These are phyloP conservation scores for Hesperophylax magnus DNA, from an alignment of 1,140 invertebrate species.

Conservation along the genomic window DNA sequence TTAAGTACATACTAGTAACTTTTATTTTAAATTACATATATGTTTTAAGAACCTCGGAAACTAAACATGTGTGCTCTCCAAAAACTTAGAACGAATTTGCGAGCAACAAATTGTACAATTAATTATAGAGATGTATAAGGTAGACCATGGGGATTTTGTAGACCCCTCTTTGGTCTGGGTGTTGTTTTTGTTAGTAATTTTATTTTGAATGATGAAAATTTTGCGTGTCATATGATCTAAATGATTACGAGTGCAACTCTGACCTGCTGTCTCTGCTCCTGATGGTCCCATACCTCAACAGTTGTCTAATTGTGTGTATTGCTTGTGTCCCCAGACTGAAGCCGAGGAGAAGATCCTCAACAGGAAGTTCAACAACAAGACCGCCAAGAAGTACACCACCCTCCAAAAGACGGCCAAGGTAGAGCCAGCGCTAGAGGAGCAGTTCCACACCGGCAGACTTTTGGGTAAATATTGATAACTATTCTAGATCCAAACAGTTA, in stretches of 20 bases:
- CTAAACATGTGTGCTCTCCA: too few relatives aligned
- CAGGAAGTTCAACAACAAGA: slow-evolving; percentile 95
- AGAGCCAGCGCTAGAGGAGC: slow-evolving; percentile 93
- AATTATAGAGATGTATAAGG: too few relatives aligned
- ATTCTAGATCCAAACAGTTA: slow-evolving; percentile 7
- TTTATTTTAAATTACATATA: too few relatives aligned
- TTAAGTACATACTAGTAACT: too few relatives aligned
- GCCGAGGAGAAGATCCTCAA: slow-evolving; percentile 95
- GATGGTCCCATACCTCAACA: background rate
- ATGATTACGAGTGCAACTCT: slow-evolving; percentile 39
- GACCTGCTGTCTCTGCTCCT: background rate
- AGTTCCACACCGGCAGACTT: slow-evolving; percentile 95
- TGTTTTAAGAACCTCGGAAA: too few relatives aligned
- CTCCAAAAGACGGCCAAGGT: slow-evolving; percentile 95
- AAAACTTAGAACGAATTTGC: too few relatives aligned
- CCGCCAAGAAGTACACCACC: slow-evolving; percentile 92
- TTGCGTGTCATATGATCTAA: slow-evolving; percentile 67
- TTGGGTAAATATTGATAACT: slow-evolving; percentile 77
- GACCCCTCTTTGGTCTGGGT: too few relatives aligned
- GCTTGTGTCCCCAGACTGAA: slow-evolving; percentile 78
- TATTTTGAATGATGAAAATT: slow-evolving; percentile 57
- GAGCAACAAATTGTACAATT: too few relatives aligned
- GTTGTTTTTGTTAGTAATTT: background rate
- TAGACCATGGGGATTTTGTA: too few relatives aligned
- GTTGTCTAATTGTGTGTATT: background rate